These are phyloP conservation scores for Odocoileus virginianus DNA, from an alignment of 2,113 vertebrate genomes.

Conservation along the genomic window DNA sequence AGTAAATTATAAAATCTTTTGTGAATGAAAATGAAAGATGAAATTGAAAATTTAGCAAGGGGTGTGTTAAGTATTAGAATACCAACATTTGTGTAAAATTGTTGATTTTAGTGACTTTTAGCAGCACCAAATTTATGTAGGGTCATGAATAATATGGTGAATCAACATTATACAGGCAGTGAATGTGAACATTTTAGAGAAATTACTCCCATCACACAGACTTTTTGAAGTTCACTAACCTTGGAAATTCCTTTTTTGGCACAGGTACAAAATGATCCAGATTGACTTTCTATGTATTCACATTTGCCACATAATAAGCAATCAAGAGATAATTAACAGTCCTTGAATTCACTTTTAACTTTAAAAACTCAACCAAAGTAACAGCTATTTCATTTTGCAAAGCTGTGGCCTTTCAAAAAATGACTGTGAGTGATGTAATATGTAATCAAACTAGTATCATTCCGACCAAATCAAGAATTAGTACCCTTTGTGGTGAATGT, in stretches of 20 bases:
- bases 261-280: not conserved
- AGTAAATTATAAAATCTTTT: not conserved
- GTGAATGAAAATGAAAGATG: not conserved
- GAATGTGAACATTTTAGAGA: not conserved
- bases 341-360: not conserved
- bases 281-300: not conserved
- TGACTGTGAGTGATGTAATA: not conserved
- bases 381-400: not conserved
- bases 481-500: not conserved
- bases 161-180: not conserved
- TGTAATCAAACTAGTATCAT: not conserved
- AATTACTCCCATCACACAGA: not conserved
- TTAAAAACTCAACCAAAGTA: not conserved
- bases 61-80: not conserved
- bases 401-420: not conserved
- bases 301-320: conserved; percentile 30
- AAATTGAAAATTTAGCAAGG: not conserved
- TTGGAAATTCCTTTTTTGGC: conserved; percentile 13
- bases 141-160: not conserved
- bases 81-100: not conserved
- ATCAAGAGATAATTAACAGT: conserved; percentile 31
- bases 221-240: not conserved
- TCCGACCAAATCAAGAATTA: not conserved
- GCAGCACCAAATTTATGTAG: not conserved
- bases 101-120: not conserved